These are phyloP conservation scores for Fringilla coelebs DNA, from an alignment of 2,797 vertebrate species.

Conservation along the genomic window DNA sequence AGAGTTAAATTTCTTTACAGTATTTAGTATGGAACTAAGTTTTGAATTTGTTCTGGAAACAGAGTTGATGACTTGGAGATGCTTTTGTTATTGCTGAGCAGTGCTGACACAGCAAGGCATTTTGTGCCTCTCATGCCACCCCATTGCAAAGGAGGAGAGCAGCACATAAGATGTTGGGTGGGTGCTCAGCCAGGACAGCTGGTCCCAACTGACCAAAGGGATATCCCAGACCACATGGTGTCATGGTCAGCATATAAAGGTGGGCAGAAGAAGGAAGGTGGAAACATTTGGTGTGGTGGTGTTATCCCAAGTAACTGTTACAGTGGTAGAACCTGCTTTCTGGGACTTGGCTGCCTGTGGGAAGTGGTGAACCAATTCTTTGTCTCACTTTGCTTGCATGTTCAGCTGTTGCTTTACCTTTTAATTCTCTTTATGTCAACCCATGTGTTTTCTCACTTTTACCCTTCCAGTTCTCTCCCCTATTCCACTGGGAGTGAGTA, in stretches of 20 bases:
- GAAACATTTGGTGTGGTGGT: no score
- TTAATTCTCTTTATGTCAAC: background rate
- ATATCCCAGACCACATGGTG: background rate
- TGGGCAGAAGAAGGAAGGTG: background rate
- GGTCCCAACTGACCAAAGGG: background rate
- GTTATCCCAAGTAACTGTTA: background rate
- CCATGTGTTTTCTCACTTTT: background rate
- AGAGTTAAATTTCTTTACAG: background rate
- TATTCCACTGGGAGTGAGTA: background rate
- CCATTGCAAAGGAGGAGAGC: background rate
- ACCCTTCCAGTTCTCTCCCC: background rate
- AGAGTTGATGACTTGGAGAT: background rate
- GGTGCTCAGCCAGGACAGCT: background rate
- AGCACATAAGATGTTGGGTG: background rate
- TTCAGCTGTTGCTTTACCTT: background rate
- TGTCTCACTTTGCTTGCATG: rapidly evolving
- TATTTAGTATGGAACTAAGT: background rate
- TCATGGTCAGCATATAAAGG: background rate
- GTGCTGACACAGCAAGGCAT: background rate
- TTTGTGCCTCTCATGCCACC: background rate
- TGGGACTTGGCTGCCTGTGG: background rate
- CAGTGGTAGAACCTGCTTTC: background rate
- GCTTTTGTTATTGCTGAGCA: background rate
- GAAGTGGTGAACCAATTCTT: background rate
- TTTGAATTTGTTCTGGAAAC: background rate